Evolutionary conservation across 2,888 invertebrate genomes (phyloP), one percentile per base, ranked within the genome.

Genomic region (Patella ulyssiponensis): DNA sequence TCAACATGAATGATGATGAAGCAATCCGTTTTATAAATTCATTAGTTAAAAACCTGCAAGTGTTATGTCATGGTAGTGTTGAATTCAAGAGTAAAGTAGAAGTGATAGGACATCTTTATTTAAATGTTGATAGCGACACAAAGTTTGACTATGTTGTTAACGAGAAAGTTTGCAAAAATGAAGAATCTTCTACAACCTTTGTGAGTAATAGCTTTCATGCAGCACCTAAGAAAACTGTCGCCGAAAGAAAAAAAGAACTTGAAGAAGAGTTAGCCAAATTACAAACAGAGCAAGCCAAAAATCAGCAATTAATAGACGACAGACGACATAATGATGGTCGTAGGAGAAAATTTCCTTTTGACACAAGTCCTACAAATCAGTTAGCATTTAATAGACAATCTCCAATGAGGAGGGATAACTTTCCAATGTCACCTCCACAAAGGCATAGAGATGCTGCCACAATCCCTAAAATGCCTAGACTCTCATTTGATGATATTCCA

Each of bases 141-240:
- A 82, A 79, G 64, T 78, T 82, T 56, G 82, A 82, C 73, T 82
- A 82, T 58, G 75, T 82, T 58, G 69, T 82, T 23, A 80, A 82
- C 77, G 82, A 82, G 75, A 82, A 82, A 69, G 82, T 82, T 4
- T 79, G 77, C 73, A 80, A 80, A 56, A 82, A 80, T 58, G 82
- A 82, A 77, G 80, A 82, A 73, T 79, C 80, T 23, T 80, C 80
- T 69, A 80, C 80, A 11, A 82, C 80, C 44, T 82, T 82, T 73
- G 79, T 82, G 17, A 82, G 82, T 64, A 82, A 82, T 69, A 82
- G 82, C 71, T 82, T 82, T 71, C 82, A 82, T 74, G 82, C 82
- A 33, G 80, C 77, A 44, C 82, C 82, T 23, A 64, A 64, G 64
- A 64, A 64, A 64, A 64, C 64, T 11, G 14, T 64, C 3, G 64